These are phyloP conservation scores for Oegoconia quadripuncta DNA, from an alignment of 2,888 invertebrate species.

Conservation along the genomic window DNA sequence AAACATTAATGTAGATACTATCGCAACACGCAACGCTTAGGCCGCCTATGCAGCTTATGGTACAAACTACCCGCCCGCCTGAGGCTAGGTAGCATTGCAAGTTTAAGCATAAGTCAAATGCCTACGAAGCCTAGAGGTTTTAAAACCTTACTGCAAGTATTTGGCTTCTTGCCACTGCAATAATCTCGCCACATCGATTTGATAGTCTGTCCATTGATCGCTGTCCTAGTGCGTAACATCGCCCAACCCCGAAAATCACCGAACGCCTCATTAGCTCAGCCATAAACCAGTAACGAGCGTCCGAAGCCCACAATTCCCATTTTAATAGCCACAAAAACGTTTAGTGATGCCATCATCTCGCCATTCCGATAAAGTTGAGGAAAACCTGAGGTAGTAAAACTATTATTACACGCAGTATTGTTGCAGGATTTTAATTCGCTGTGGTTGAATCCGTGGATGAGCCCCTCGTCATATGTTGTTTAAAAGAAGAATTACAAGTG, in stretches of 20 bases:
- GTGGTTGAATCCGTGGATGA: background rate
- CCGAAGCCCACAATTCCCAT: conserved; percentile 30
- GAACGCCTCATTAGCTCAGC: conserved; percentile 36
- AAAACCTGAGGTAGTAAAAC: conserved; percentile 8
- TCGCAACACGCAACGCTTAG: too few species aligned
- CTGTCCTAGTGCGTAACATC: background rate
- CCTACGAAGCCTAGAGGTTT: too few species aligned
- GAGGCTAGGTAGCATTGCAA: too few species aligned
- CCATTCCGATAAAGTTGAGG: conserved; percentile 7
- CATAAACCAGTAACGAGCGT: conserved; percentile 39
- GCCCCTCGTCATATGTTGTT: too few species aligned
- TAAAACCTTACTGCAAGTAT: too few species aligned
- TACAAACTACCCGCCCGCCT: too few species aligned
- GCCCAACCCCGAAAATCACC: conserved; percentile 16
- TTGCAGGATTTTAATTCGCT: background rate
- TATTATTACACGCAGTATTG: conserved; percentile 4
- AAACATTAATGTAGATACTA: too few species aligned
- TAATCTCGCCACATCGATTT: background rate
- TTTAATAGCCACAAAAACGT: conserved; percentile 42
- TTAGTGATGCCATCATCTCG: conserved; percentile 29
- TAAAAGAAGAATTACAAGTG: too few species aligned
- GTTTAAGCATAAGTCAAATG: too few species aligned
- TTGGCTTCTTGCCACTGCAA: too few species aligned
- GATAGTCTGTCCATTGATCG: background rate
- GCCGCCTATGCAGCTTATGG: too few species aligned